Evolutionary conservation across 1,140 invertebrate species (phyloP).

Genomic region (Pachypsylla venusta): DNA sequence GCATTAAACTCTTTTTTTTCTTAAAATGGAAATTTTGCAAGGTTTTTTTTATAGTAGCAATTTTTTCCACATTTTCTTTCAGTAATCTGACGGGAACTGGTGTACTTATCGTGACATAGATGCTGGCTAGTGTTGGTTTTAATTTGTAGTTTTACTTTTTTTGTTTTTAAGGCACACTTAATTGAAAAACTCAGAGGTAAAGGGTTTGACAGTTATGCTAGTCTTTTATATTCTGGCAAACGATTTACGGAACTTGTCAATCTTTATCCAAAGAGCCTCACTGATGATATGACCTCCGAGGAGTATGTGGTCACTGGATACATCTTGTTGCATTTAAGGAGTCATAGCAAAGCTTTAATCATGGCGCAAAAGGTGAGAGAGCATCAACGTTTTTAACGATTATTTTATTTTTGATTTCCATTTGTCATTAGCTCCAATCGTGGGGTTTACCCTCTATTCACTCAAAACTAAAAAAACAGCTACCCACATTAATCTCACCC

Average conservation of each 20-base stretch:
- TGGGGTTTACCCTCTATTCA: neutral
- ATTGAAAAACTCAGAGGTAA: constrained; percentile 14
- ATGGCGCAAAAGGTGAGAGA: constrained; percentile 34
- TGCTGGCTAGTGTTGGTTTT: too few species aligned
- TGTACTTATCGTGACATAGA: too few species aligned
- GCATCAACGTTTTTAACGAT: neutral
- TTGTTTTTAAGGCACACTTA: constrained; percentile 22
- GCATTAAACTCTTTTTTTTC: too few species aligned
- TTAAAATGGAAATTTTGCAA: too few species aligned
- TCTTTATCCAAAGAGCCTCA: constrained; percentile 10
- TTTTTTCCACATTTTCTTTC: too few species aligned
- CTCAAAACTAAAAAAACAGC: neutral
- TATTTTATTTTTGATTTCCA: neutral
- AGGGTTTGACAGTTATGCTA: constrained; percentile 9
- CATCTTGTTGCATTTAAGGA: constrained; percentile 18
- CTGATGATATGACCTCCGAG: constrained; percentile 23
- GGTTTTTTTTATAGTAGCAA: too few species aligned
- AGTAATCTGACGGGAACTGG: too few species aligned
- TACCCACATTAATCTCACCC: too few species aligned
- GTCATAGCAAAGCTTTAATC: constrained; percentile 17
- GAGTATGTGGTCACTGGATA: constrained; percentile 19
- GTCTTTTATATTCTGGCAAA: constrained; percentile 14
- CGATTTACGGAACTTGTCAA: constrained; percentile 14
- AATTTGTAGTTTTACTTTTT: neutral
- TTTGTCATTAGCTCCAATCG: neutral